A percentile compares a stretch with the other conserved stretches of the same genome.
Conservation (phyloP, 2,797 vertebrate species). For the Loris lydekkerianus region DNA sequence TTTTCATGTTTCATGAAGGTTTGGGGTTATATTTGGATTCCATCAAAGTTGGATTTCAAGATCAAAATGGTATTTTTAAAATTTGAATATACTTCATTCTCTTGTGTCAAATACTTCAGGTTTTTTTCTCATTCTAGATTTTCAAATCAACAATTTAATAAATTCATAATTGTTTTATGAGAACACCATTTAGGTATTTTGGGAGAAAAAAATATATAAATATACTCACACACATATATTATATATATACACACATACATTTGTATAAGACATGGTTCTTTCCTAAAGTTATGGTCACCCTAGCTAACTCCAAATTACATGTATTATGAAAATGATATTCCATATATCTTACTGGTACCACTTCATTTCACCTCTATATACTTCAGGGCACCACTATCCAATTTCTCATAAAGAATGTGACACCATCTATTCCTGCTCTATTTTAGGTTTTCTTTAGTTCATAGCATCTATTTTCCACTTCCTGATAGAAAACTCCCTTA, state of each 20-base stretch:
- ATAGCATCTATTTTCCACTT: neutral
- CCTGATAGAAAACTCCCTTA: slow-evolving; percentile 17
- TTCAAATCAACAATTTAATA: neutral
- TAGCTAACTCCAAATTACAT: neutral
- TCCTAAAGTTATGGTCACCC: neutral
- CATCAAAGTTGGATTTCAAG: neutral
- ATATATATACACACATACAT: no score
- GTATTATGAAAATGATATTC: neutral
- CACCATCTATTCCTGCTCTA: neutral
- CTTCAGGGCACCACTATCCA: neutral
- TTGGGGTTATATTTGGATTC: neutral
- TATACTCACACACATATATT: no score
- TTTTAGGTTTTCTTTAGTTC: neutral
- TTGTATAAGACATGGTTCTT: neutral
- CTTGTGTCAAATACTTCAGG: neutral
- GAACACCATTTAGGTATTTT: neutral
- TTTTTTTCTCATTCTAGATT: neutral
- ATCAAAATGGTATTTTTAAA: neutral
- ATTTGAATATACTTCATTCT: neutral
- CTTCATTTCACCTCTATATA: slow-evolving; percentile 22
- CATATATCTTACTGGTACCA: neutral
- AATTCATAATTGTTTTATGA: neutral
- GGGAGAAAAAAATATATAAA: neutral
- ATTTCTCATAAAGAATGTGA: neutral
- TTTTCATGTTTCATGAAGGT: neutral